These are phyloP conservation scores for Poliocrania exsul DNA, from an alignment of 2,797 vertebrate species.

Conservation along the genomic window DNA sequence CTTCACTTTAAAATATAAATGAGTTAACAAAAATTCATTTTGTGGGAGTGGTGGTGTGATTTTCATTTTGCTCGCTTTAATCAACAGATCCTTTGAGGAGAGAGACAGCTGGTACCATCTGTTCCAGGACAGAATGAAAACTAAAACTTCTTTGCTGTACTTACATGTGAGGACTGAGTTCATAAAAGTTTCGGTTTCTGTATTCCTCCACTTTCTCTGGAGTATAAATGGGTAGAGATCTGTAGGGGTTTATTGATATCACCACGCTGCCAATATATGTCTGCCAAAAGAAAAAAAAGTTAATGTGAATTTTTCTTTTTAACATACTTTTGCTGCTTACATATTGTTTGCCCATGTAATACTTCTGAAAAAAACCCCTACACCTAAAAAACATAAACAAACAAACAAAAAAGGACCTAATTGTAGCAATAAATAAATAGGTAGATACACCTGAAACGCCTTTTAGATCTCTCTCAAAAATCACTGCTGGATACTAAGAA, in stretches of 20 bases:
- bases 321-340: not conserved
- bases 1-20: constrained; percentile 13
- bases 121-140: not conserved
- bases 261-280: constrained; percentile 99
- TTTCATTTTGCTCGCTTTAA: not conserved
- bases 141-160: constrained; percentile 72
- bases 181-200: constrained; percentile 98
- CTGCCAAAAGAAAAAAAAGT: constrained; percentile 74
- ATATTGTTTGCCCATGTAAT: not conserved
- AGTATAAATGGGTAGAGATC: constrained; percentile 91
- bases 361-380: not conserved
- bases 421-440: not conserved
- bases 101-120: constrained; percentile 74
- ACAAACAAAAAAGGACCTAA: not conserved
- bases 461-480: not conserved
- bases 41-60: not conserved
- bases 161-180: constrained; percentile 99
- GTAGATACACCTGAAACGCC: not conserved
- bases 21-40: constrained; percentile 19
- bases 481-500: not conserved
- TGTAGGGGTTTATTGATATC: constrained; percentile 97
- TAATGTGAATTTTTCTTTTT: not conserved
- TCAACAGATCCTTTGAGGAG: not conserved
- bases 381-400: not conserved
- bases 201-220: constrained; percentile 99